A percentile compares a stretch with the other conserved stretches of the same genome.
These are phyloP conservation scores for Hoplostethus atlanticus DNA, from an alignment of 2,797 vertebrate genomes.

Conservation along the genomic window DNA sequence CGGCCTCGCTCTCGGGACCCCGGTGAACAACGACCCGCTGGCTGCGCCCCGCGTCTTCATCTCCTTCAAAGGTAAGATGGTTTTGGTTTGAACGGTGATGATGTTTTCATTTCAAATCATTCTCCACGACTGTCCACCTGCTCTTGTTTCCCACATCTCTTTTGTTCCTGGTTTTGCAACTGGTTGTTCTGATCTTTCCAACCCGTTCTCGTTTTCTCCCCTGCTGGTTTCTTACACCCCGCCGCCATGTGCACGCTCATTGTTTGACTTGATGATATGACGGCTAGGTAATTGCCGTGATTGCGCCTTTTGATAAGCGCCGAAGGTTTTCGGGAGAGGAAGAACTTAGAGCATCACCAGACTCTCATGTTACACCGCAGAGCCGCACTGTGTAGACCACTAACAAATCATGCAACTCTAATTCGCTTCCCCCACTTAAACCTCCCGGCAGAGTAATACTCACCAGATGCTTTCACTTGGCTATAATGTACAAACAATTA, in stretches of 20 bases:
- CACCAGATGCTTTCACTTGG: slow-evolving; percentile 74
- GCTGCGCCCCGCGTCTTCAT: slow-evolving; percentile 86
- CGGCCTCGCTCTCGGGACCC: slow-evolving; percentile 66
- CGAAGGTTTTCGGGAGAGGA: slow-evolving; percentile 41
- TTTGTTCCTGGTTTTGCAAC: background rate
- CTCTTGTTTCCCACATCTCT: slow-evolving; percentile 4
- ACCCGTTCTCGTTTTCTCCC: background rate
- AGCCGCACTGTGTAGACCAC: slow-evolving; percentile 34
- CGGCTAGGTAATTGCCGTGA: slow-evolving; percentile 47
- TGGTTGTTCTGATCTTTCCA: background rate
- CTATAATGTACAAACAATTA: slow-evolving; percentile 64
- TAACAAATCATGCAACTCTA: slow-evolving; percentile 62
- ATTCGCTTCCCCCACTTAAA: slow-evolving; percentile 50
- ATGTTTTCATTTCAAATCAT: background rate
- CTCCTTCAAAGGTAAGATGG: slow-evolving; percentile 85
- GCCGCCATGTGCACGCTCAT: slow-evolving; percentile 31
- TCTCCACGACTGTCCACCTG: background rate
- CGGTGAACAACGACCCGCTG: slow-evolving; percentile 71
- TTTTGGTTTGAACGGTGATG: background rate
- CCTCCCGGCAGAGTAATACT: slow-evolving; percentile 60
- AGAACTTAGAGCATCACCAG: slow-evolving; percentile 51
- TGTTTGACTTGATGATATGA: slow-evolving; percentile 41
- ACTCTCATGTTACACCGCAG: slow-evolving; percentile 50
- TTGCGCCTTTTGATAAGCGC: slow-evolving; percentile 47
- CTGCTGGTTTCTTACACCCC: slow-evolving; percentile 18